Evolutionary conservation across 2,113 vertebrate genomes (phyloP).

Genomic region (Lagenorhynchus albirostris): DNA sequence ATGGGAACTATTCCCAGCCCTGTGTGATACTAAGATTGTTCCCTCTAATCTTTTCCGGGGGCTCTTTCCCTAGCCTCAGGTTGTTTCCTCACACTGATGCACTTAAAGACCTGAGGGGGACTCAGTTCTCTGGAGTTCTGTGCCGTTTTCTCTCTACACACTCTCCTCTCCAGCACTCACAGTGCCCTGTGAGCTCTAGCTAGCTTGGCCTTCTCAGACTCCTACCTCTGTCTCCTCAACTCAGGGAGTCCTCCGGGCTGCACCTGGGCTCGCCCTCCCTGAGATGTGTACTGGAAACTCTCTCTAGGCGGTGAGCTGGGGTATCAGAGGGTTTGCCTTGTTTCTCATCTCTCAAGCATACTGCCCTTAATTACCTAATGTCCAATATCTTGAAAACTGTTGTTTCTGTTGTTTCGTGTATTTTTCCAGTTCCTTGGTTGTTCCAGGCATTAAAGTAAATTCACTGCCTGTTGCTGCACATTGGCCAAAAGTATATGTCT

Average conservation of each 20-base stretch:
- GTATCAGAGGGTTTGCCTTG: background rate
- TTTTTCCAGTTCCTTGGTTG: background rate
- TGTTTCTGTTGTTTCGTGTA: background rate
- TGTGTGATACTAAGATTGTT: background rate
- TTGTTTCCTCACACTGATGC: background rate
- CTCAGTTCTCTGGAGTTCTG: background rate
- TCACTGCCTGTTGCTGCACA: background rate
- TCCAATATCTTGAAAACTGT: background rate
- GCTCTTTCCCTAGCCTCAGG: background rate
- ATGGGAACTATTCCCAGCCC: background rate
- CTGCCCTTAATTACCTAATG: background rate
- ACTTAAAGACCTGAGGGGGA: background rate
- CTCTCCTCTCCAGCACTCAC: background rate
- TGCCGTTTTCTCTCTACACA: background rate
- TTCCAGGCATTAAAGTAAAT: background rate
- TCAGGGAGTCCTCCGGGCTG: background rate
- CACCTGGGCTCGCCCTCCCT: background rate
- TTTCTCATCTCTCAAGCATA: background rate
- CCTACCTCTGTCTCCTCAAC: background rate
- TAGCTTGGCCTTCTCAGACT: background rate
- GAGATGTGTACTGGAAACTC: background rate
- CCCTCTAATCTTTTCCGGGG: background rate
- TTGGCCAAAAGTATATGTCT: background rate
- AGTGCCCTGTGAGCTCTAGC: background rate
- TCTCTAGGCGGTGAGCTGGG: background rate